Conservation (phyloP, 2,797 vertebrate species). For the Micropoecilia bifurca region DNA sequence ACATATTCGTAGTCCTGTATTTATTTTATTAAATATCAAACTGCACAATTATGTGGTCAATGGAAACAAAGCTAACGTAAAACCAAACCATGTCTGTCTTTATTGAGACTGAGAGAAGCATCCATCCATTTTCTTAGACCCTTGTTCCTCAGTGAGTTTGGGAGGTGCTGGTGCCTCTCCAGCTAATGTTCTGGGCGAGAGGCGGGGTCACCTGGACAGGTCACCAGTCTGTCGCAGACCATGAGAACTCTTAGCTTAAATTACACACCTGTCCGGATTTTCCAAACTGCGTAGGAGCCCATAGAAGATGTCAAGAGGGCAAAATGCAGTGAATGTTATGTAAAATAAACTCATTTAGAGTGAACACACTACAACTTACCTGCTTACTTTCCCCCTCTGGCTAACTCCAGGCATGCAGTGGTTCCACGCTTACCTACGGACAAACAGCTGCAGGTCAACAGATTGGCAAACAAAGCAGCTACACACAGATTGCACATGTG, state of each 20-base stretch:
- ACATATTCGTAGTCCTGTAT: too few species aligned
- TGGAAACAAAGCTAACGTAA: too few species aligned
- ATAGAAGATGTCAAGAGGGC: background rate
- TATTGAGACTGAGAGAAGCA: too few species aligned
- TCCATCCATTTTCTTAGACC: too few species aligned
- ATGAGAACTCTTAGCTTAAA: background rate
- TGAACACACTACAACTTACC: background rate
- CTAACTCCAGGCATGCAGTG: background rate
- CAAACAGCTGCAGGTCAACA: slow-evolving; percentile 49
- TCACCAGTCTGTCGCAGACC: too few species aligned
- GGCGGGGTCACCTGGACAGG: too few species aligned
- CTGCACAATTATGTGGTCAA: too few species aligned
- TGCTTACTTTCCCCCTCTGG: slow-evolving; percentile 24
- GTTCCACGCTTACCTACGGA: slow-evolving; percentile 45
- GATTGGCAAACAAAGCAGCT: slow-evolving; percentile 67
- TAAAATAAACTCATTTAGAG: background rate
- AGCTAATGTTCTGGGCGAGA: too few species aligned
- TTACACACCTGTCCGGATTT: background rate
- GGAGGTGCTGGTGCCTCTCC: too few species aligned
- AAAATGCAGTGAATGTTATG: background rate
- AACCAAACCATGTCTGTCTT: too few species aligned
- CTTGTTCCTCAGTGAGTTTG: too few species aligned
- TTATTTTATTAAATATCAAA: too few species aligned
- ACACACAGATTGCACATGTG: slow-evolving; percentile 46
- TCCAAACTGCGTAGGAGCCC: background rate